phyloP scores from a whole-genome alignment of 2,797 vertebrate genomes.

The Echeneis naucrates region DNA sequence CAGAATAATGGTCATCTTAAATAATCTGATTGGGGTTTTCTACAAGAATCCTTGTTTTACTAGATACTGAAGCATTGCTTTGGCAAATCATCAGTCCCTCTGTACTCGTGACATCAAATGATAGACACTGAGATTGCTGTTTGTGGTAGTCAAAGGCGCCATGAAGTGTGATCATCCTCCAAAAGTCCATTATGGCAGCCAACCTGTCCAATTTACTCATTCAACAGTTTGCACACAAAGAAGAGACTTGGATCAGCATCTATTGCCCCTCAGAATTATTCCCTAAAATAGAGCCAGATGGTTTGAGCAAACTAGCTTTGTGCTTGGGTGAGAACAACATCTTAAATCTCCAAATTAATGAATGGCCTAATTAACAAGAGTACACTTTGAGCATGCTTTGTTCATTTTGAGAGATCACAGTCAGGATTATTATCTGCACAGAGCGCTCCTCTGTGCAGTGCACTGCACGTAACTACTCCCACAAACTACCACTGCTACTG shows the following conservation, averaged over 20 bases:
- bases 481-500: not conserved
- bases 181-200: constrained; percentile 13
- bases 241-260: constrained; percentile 14
- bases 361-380: constrained; percentile 47
- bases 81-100: constrained; percentile 1
- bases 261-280: constrained; percentile 2
- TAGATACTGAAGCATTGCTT: constrained; percentile 1
- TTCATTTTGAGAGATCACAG: constrained; percentile 45
- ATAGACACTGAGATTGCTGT: constrained; percentile 38
- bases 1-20: not conserved
- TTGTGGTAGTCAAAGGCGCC: constrained; percentile 24
- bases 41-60: constrained; percentile 10
- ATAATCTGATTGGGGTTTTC: constrained; percentile 3
- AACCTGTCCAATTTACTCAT: constrained; percentile 20
- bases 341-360: constrained; percentile 38
- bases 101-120: constrained; percentile 14
- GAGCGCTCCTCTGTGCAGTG: constrained; percentile 2
- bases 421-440: constrained; percentile 10
- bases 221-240: constrained; percentile 30
- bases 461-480: not conserved
- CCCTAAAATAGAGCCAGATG: constrained; percentile 35
- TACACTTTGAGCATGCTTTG: constrained; percentile 23
- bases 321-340: constrained; percentile 7
- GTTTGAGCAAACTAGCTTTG: constrained; percentile 25
- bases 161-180: constrained; percentile 23